Evolutionary conservation across 2,113 vertebrate genomes (phyloP).

Genomic region (Cyprinus carpio): DNA sequence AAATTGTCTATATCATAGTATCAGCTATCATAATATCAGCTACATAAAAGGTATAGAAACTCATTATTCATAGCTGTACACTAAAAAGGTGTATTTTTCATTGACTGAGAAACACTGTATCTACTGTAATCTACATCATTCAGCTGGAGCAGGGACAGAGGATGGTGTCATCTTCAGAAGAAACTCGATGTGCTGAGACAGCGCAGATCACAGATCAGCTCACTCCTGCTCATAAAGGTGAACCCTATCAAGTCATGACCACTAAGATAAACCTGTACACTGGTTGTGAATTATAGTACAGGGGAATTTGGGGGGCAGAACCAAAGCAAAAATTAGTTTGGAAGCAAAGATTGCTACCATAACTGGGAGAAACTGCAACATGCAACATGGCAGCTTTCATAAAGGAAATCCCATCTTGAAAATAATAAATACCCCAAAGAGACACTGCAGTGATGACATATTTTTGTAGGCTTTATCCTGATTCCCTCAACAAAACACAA

Average conservation of each 20-base stretch:
- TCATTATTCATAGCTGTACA: not conserved
- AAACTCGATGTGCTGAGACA: not conserved
- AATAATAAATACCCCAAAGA: too few species aligned
- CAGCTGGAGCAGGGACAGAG: not conserved
- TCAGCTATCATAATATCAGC: not conserved
- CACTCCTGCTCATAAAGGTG: not conserved
- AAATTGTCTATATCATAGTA: not conserved
- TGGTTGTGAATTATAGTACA: not conserved
- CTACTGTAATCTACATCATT: not conserved
- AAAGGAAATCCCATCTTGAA: not conserved
- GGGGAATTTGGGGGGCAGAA: not conserved
- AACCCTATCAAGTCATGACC: not conserved
- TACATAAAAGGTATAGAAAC: not conserved
- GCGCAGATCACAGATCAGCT: not conserved
- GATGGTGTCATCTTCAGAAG: too few species aligned
- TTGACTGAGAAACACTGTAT: not conserved
- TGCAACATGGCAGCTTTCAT: not conserved
- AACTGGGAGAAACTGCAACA: not conserved
- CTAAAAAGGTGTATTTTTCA: not conserved
- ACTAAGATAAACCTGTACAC: not conserved
- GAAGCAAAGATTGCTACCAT: not conserved
- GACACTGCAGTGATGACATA: too few species aligned
- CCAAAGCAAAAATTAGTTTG: not conserved
- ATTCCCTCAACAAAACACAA: too few species aligned
- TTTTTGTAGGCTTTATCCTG: too few species aligned